Percentiles rank a stretch among this genome's conserved stretches.
These are phyloP conservation scores for Orthonevra nobilis DNA, from an alignment of 2,888 invertebrate genomes.

Conservation along the genomic window DNA sequence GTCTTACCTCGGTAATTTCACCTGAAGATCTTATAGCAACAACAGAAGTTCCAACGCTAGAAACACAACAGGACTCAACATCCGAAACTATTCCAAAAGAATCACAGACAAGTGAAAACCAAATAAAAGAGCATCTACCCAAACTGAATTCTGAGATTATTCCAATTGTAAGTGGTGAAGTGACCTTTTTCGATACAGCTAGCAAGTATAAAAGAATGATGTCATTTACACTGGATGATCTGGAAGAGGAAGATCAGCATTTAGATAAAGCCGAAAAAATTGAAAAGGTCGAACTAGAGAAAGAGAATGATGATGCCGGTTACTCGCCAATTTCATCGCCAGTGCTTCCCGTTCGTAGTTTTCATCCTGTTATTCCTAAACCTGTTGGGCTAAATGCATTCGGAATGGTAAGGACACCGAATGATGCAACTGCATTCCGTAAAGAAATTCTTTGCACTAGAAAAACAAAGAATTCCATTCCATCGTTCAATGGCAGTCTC, in stretches of 20 bases:
- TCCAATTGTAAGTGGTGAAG: slow-evolving; percentile 17
- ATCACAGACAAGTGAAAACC: neutral
- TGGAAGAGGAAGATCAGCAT: slow-evolving; percentile 52
- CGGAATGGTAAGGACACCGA: slow-evolving; percentile 42
- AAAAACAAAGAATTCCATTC: slow-evolving; percentile 75
- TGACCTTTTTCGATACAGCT: slow-evolving; percentile 33
- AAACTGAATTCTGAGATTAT: slow-evolving; percentile 29
- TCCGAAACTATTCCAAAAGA: neutral
- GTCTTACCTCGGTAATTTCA: slow-evolving; percentile 34
- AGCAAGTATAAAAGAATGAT: slow-evolving; percentile 24
- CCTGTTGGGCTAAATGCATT: slow-evolving; percentile 40
- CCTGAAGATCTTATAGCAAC: slow-evolving; percentile 21
- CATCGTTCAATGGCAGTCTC: slow-evolving; percentile 16
- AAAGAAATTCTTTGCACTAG: slow-evolving; percentile 76
- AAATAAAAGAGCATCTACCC: neutral
- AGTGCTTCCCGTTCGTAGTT: slow-evolving; percentile 15
- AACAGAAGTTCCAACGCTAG: neutral
- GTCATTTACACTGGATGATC: slow-evolving; percentile 21
- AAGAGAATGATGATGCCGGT: slow-evolving; percentile 40
- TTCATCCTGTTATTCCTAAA: slow-evolving; percentile 26
- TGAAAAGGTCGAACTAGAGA: slow-evolving; percentile 48
- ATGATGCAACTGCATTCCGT: slow-evolving; percentile 74
- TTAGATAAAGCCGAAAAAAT: slow-evolving; percentile 3
- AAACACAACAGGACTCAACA: neutral
- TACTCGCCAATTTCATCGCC: neutral